Percentiles rank a stretch among this genome's conserved stretches.
These are phyloP conservation scores for Monochamus alternatus DNA, from an alignment of 2,888 invertebrate genomes.

Conservation along the genomic window DNA sequence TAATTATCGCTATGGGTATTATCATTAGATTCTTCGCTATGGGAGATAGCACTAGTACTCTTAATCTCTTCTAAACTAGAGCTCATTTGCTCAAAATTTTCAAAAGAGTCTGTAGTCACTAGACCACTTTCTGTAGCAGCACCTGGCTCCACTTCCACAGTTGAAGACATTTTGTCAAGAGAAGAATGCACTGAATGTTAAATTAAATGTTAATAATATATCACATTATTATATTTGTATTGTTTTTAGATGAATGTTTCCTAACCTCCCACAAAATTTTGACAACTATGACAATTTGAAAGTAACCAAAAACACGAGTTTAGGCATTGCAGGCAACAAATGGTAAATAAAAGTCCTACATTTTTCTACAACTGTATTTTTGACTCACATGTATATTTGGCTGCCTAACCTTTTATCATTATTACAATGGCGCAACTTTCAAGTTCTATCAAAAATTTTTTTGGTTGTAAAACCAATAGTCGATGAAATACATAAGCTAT, in stretches of 20 bases:
- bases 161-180: constrained; percentile 46
- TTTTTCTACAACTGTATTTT: too few relatives aligned
- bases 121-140: constrained; percentile 79
- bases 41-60: constrained; percentile 69
- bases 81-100: constrained; percentile 80
- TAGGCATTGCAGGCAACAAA: too few relatives aligned
- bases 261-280: constrained; percentile 9
- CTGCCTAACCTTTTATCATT: too few relatives aligned
- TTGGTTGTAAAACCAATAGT: too few relatives aligned
- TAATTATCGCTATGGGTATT: constrained; percentile 60
- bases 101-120: constrained; percentile 81
- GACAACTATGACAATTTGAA: background rate
- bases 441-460: too few relatives aligned
- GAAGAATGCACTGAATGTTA: background rate
- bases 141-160: constrained; percentile 73
- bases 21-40: constrained; percentile 57
- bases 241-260: background rate
- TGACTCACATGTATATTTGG: too few relatives aligned
- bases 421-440: too few relatives aligned
- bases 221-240: constrained; percentile 2
- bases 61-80: constrained; percentile 77
- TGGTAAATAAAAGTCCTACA: too few relatives aligned
- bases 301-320: background rate
- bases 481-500: too few relatives aligned
- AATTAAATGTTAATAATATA: background rate